Evolutionary conservation across 2,888 invertebrate genomes (phyloP), one percentile per base, ranked within the genome.

Genomic region (Ornithoptera alexandrae): DNA sequence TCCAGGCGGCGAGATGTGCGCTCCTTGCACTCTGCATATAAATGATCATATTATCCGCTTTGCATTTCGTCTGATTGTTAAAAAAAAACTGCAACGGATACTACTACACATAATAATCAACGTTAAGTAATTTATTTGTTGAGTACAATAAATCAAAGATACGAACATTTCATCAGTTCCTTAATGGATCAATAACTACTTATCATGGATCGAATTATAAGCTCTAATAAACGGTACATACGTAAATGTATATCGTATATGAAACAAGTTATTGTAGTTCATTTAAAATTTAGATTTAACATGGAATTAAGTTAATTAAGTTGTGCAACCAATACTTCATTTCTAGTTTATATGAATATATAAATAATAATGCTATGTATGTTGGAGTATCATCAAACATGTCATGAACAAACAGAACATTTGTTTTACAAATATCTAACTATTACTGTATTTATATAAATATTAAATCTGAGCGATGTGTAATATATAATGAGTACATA

Each of bases 1-100:
- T 91, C 81, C 81, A 81, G 80, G 77, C 83, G 78, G 78, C 73
- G 82, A 84, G 84, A 84, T 84, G 84, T 84, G 84, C 80, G 81
- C 78, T 77, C 79, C 75, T 76, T 79, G 79, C 75, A 79, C 77
- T 77, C 77, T 81, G 83, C 82, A 85, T 86, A 83, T 81, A 81
- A 83, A 87, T 86, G 65, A 64, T 67, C 59, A 60, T 60, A 67
- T 68, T 68, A 69, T 62, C 65, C 64, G 57, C 66, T 58, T 62
- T 65, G 64, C 22, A 64, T 62, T 66, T 22, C 59, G 65, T 58
- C 46, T 58, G 58, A 66, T 63, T 62, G 70, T 67, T 68, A 24
- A 68, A 65, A 24, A 18, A 63, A 60, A 50, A 12, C n/a, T 2
- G 20, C 22, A 22, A 18, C 20, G 12, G 8, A 58, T 15, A 58